phyloP scores from a whole-genome alignment of 2,888 invertebrate genomes.

The Myopa tessellatipennis region DNA sequence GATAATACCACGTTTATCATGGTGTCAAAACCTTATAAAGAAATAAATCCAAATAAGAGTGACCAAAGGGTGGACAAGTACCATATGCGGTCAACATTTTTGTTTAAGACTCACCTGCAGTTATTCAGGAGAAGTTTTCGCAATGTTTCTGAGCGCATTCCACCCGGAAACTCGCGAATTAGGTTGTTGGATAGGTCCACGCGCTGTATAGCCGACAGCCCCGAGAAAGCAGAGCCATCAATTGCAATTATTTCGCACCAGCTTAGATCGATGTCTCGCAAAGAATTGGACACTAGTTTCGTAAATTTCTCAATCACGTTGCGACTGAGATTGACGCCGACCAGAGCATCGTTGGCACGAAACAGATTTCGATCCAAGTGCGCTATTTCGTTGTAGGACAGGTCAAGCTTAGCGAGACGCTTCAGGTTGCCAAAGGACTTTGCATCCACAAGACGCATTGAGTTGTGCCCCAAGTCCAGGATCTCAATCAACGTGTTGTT shows the following conservation, averaged over 20 bases:
- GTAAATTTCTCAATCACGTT: slow-evolving; percentile 74
- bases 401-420: slow-evolving; percentile 73
- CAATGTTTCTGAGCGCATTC: slow-evolving; percentile 73
- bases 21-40: too few species aligned
- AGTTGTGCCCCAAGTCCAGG: slow-evolving; percentile 77
- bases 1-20: too few species aligned
- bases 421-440: slow-evolving; percentile 74
- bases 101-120: slow-evolving; percentile 60
- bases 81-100: too few species aligned
- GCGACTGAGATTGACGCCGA: slow-evolving; percentile 74
- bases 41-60: too few species aligned
- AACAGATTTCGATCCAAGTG: slow-evolving; percentile 73
- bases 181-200: slow-evolving; percentile 77
- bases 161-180: slow-evolving; percentile 73
- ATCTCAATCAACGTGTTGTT: slow-evolving; percentile 73
- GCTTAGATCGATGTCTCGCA: slow-evolving; percentile 74
- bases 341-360: slow-evolving; percentile 72
- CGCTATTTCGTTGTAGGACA: slow-evolving; percentile 78
- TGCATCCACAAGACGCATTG: slow-evolving; percentile 72
- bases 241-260: slow-evolving; percentile 75
- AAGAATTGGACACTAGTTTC: slow-evolving; percentile 72
- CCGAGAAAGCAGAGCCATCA: slow-evolving; percentile 70
- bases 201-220: slow-evolving; percentile 72
- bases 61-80: too few species aligned
- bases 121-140: slow-evolving; percentile 71